Base-by-base conservation (phyloP, 2,797 vertebrate species). In the Cuculus canorus region DNA sequence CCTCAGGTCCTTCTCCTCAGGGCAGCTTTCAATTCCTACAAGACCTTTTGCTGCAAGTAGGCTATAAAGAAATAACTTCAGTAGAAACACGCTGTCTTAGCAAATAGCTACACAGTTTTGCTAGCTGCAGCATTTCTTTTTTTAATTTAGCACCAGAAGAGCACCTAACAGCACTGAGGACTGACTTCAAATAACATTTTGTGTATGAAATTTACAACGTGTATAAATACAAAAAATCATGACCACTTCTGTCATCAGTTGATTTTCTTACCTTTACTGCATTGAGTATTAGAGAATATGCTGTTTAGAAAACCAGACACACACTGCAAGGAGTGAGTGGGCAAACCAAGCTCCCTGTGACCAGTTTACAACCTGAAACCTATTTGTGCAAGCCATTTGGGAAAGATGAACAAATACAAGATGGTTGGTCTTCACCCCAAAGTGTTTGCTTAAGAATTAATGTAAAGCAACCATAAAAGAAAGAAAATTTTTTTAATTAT, bases 391-490 rank as follows among this genome's bases (percentile, higher is more conserved):
- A 69, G 56, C 60, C 50, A 27, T 60, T 72, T 70, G 56, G 90
- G 60, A 88, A 85, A 24, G 39, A 45, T 25, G 30, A 86, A 69
- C 63, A 82, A 69, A 84, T 15, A 80, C 5, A 60, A 80, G 43
- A 25, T 3, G 16, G 43, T 8, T 93, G 73, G 22, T 53, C 39
- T 91, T 76, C 17, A 28, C 41, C 60, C 43, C 32, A 60, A 92
- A 48, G 27, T 92, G 41, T 90, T 86, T 70, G 45, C n/a, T 50
- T 65, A 71, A 60, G 43, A 84, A 77, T 78, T 61, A 70, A 48
- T 50, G 37, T 53, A 47, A 60, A 82, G 43, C 28, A 82, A 39
- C 6, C 30, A 39, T 25, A 50, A 69, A 54, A 82, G 2, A 86
- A 60, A 71, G 11, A 65, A 35, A 12, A 3, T 13, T 13, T 33